Evolutionary conservation across 2,888 invertebrate genomes (phyloP).

Genomic region (Pachydiplax longipennis): DNA sequence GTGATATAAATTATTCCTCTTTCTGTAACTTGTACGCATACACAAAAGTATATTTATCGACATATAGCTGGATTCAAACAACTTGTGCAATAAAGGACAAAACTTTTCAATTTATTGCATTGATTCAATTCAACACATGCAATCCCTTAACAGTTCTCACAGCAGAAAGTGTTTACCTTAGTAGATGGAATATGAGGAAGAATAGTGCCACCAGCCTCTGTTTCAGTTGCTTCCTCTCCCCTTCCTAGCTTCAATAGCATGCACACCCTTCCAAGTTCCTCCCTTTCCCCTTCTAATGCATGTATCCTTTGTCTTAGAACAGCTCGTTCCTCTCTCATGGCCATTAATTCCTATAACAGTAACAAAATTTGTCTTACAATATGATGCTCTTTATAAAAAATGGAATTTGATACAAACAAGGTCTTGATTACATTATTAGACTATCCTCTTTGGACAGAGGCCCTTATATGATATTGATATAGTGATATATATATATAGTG

Average conservation of each 20-base stretch:
- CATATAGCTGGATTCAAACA: no score
- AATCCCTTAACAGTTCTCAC: no score
- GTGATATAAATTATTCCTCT: no score
- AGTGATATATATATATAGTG: no score
- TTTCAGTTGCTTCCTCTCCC: neutral
- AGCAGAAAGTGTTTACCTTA: neutral
- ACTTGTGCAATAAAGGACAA: no score
- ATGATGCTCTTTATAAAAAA: neutral
- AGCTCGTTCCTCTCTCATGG: conserved; percentile 18
- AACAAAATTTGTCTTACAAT: neutral
- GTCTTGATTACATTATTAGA: neutral
- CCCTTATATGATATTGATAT: no score
- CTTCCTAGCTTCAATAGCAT: neutral
- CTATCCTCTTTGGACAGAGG: no score
- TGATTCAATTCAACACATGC: no score
- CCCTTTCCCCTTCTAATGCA: conserved; percentile 6
- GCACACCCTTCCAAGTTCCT: neutral
- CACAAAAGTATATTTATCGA: no score
- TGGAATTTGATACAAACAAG: neutral
- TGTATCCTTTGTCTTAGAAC: neutral
- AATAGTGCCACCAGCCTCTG: neutral
- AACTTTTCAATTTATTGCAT: no score
- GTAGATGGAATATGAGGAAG: neutral
- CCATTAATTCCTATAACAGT: neutral
- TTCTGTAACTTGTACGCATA: no score